Evolutionary conservation across 2,797 vertebrate genomes (phyloP).

Genomic region (Oreonectes daqikongensis): DNA sequence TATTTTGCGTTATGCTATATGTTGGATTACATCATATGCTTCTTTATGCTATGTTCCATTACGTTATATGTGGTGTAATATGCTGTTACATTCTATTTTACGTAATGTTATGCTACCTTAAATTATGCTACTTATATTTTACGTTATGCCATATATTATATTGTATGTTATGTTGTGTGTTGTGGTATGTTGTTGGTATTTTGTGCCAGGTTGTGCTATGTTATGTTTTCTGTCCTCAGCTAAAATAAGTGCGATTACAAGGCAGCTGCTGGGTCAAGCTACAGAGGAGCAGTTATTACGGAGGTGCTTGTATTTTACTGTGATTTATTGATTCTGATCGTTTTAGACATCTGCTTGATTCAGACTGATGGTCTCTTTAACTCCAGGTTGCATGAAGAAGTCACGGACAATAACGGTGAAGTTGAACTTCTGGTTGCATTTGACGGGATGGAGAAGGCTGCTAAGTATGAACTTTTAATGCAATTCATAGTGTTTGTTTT

Average conservation of each 20-base stretch:
- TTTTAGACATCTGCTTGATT: conserved; percentile 6
- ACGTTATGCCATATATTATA: no score
- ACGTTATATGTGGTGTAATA: no score
- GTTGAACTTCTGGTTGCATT: conserved; percentile 87
- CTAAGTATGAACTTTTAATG: conserved; percentile 74
- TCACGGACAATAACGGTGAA: conserved; percentile 82
- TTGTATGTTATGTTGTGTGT: no score
- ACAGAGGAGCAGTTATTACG: conserved; percentile 82
- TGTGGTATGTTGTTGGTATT: no score
- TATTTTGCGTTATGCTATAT: no score
- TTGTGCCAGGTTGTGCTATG: no score
- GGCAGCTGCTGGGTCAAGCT: conserved; percentile 84
- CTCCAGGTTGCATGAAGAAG: conserved; percentile 80
- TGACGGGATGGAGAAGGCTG: conserved; percentile 88
- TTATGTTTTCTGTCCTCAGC: conserved; percentile 69
- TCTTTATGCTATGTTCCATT: no score
- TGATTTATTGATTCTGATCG: not conserved
- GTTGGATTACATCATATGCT: no score
- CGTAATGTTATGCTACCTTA: not conserved
- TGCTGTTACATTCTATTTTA: no score
- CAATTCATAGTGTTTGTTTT: not conserved
- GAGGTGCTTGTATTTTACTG: conserved; percentile 71
- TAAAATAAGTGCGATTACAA: conserved; percentile 85
- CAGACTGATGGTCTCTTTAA: conserved; percentile 40
- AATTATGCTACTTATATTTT: no score